Evolutionary conservation across 92 coral and sea anemone genomes (phyloP), one percentile per base, ranked within the genome.

Genomic region (Heliopora coerulea): DNA sequence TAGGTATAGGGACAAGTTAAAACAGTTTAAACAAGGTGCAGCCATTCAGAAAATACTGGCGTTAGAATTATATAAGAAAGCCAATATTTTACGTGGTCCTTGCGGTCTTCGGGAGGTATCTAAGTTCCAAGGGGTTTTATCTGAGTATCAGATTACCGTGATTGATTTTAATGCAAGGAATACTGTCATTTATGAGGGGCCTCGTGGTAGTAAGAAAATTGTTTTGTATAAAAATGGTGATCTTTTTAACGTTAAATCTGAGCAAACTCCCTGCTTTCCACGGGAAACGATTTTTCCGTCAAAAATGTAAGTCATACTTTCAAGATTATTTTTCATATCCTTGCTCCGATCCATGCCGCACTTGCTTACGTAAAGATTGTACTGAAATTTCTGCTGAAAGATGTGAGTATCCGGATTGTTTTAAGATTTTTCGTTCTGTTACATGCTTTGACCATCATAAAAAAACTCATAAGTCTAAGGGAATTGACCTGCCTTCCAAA

Each of bases 401-500:
- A 0, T 46, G 64, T 29, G 62, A 46, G 23, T 77, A 74, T 46
- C 60, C 21, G 23, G 81, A 77, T 19, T 77, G 81, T 48, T 29
- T 60, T 32, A 77, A 61, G 56, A 42, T 62, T 61, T 77, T 74
- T 48, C 60, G 81, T 10, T 37, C 33, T 67, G 56, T 34, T 8
- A 13, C 60, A 24, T 78, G 82, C 27, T 65, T 78, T 34, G 61
- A 42, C 12, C 61, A 26, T 49, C 82, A 78, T 21, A 65, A 78
- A 32, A n/a, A 78, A 65, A 30, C 40, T 19, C 64, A 25, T 5
- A 63, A 8, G 50, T 63, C 70, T 32, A 34, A 39, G 49, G 70
- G 70, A 25, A 3, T 63, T 34, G 70, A 63, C 8, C 70, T 63
- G 23, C 50, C 50, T 7, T 63, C 70, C 1, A 63, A n/a, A 19